Evolutionary conservation across 2,113 vertebrate species (phyloP).

Genomic region (Mola mola): DNA sequence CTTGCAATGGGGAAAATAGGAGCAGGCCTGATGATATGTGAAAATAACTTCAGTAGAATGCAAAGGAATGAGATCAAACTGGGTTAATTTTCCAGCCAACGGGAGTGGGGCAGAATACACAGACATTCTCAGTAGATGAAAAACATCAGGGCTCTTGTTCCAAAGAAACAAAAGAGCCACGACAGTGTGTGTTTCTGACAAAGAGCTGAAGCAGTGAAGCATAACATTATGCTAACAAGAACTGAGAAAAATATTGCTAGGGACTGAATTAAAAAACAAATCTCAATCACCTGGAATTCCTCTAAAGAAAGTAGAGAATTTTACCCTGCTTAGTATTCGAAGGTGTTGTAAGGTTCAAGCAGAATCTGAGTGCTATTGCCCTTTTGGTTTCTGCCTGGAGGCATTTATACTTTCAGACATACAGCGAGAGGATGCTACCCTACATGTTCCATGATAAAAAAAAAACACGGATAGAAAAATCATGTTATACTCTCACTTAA

Average conservation of each 20-base stretch:
- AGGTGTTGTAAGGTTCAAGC: conserved; percentile 11
- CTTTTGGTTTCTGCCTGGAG: conserved; percentile 48
- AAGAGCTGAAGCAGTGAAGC: conserved; percentile 39
- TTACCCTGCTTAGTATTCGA: conserved; percentile 39
- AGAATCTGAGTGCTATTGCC: conserved; percentile 33
- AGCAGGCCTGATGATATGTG: conserved; percentile 27
- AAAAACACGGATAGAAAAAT: conserved; percentile 17
- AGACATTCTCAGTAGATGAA: conserved; percentile 42
- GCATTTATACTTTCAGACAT: conserved; percentile 50
- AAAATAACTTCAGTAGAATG: conserved; percentile 35
- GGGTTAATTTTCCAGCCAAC: conserved; percentile 52
- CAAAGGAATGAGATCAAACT: conserved; percentile 36
- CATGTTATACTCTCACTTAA: conserved; percentile 23
- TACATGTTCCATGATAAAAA: conserved; percentile 10
- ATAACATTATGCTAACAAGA: conserved; percentile 46
- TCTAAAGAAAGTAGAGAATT: conserved; percentile 13
- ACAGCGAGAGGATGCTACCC: conserved; percentile 30
- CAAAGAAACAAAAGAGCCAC: conserved; percentile 31
- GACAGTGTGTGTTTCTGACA: conserved; percentile 16
- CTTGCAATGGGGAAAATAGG: conserved; percentile 21
- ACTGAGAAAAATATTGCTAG: conserved; percentile 3
- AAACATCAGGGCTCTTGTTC: conserved; percentile 29
- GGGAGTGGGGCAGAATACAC: conserved; percentile 34
- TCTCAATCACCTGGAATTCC: neutral
- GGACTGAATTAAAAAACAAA: conserved; percentile 12